Evolutionary conservation across 1,140 invertebrate genomes (phyloP), one percentile per base, ranked within the genome.

Genomic region (Pseudomyrmex flavicornis): DNA sequence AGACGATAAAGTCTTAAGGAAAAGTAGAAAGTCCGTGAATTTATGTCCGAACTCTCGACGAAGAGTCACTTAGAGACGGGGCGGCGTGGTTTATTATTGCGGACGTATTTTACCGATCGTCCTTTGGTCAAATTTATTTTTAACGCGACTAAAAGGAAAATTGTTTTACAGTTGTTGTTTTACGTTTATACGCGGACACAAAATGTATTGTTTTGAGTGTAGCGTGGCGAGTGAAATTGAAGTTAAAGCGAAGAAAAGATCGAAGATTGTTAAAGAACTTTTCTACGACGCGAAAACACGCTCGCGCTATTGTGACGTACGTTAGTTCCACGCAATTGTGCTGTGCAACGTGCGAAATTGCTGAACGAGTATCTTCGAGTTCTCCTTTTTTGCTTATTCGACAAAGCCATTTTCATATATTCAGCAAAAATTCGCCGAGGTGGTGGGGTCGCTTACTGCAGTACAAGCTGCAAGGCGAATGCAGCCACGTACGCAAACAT

Each of bases 371-470:
- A 17, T 65, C 48, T 52, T 44, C 72, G 61, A 15, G 46, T 46
- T 20, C 20, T 20, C 26, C 15, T 87, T 87, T 88, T 88, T 84
- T 75, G 82, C 82, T 88, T 87, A 84, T 84, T 87, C 74, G 63
- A 87, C 80, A 61, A 86, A 86, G 48, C 73, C 66, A n/a, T 50
- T 79, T 44, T 82, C 69, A 73, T 26, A 20, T 62, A 86, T 69
- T 87, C 86, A 86, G 69, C 58, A 62, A 44, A 35, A 26, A 70
- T 22, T 1, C 17, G 17, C 15, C 12, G 65, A 10, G 35, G 65
- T 50, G 56, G 2, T 62, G 68, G 54, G 26, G 52, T 9, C 4
- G 65, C 66, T 13, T 46, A 68, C n/a, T 26, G 48, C 26, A 20
- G 44, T 12, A 26, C 70, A 13, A 58, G 15, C 13, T 9, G 48